Percentiles rank a stretch among this genome's conserved stretches.
phyloP scores from a whole-genome alignment of 2,888 invertebrate species.

The Scaptomyza caliginosa region DNA sequence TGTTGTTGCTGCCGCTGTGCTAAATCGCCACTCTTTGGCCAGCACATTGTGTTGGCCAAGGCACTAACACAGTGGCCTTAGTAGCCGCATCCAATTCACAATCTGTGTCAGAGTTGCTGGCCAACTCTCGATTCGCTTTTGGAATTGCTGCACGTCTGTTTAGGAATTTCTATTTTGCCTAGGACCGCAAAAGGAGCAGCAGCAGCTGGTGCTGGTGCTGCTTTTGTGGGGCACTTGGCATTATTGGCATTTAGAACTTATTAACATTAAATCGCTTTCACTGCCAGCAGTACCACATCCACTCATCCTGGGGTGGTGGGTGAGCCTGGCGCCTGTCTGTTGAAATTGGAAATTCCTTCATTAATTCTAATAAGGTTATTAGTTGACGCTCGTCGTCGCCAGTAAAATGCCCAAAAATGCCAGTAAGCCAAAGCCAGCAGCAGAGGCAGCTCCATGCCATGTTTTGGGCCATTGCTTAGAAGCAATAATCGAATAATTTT shows the following conservation, averaged over 20 bases:
- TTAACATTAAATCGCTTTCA: conserved; percentile 75
- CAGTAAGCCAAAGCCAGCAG: conserved; percentile 2
- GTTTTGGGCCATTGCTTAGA: not conserved
- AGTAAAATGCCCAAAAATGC: conserved; percentile 40
- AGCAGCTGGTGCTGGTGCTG: conserved; percentile 18
- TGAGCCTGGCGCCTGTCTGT: conserved; percentile 54
- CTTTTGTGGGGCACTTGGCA: conserved; percentile 54
- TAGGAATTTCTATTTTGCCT: conserved; percentile 74
- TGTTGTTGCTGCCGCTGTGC: not conserved
- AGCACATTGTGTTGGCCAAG: conserved; percentile 1
- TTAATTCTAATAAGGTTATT: conserved; percentile 83
- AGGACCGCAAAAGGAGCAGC: conserved; percentile 19
- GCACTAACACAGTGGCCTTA: conserved; percentile 6
- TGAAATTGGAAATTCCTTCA: conserved; percentile 79
- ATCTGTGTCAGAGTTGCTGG: conserved; percentile 66
- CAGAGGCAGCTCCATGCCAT: not conserved
- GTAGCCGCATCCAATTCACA: conserved; percentile 35
- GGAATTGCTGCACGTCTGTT: conserved; percentile 62
- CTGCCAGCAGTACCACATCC: not conserved
- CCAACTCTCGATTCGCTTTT: conserved; percentile 49
- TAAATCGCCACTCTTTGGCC: not conserved
- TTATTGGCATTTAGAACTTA: conserved; percentile 73
- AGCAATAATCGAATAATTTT: conserved; percentile 60
- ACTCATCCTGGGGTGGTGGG: conserved; percentile 5
- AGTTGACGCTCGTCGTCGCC: conserved; percentile 63